These are phyloP conservation scores for Choloepus hoffmanni DNA, from an alignment of 2,113 vertebrate species.

Conservation along the genomic window DNA sequence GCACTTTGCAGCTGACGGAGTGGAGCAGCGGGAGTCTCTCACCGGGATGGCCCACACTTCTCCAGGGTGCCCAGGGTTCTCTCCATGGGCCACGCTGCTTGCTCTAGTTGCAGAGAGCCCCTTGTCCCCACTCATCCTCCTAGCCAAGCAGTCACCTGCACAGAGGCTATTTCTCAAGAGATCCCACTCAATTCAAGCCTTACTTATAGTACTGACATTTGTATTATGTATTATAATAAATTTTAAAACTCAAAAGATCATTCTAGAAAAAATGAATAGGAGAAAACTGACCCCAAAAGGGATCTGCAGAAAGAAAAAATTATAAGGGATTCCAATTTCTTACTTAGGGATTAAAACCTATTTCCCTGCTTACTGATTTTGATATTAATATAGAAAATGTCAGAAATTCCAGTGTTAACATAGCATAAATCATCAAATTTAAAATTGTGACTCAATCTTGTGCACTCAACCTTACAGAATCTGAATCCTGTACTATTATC, in stretches of 20 bases:
- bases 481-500: conserved; percentile 20
- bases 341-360: conserved; percentile 46
- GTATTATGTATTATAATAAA: conserved; percentile 15
- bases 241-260: background rate
- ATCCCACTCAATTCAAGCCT: background rate
- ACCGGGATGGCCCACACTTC: background rate
- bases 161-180: background rate
- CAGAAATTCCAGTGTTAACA: conserved; percentile 32
- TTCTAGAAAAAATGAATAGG: conserved; percentile 16
- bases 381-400: conserved; percentile 59
- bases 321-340: conserved; percentile 22
- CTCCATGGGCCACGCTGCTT: background rate
- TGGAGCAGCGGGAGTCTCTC: background rate
- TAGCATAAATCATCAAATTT: conserved; percentile 49
- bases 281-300: background rate
- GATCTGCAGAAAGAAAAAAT: conserved; percentile 46
- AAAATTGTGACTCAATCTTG: conserved; percentile 34
- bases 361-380: conserved; percentile 54
- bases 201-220: conserved; percentile 16
- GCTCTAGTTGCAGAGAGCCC: background rate
- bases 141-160: background rate
- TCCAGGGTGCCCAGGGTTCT: background rate
- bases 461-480: background rate
- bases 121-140: background rate
- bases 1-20: background rate